Conservation (phyloP, 2,113 vertebrate genomes). For the Cyanoramphus novaezelandiae region DNA sequence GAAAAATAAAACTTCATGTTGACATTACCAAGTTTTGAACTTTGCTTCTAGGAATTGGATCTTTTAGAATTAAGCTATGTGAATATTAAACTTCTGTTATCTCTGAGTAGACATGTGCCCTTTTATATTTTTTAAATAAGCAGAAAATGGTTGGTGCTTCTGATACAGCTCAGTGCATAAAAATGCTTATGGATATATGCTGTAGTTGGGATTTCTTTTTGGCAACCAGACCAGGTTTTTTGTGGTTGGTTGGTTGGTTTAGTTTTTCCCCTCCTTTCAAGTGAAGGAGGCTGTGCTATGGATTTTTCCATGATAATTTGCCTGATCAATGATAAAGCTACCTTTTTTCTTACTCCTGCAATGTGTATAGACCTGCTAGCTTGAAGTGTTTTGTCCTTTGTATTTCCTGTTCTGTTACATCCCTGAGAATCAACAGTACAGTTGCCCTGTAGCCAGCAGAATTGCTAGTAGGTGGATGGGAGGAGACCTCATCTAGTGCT, state of each 20-base stretch:
- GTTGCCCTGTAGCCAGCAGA: background rate
- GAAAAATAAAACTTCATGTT: conserved; percentile 22
- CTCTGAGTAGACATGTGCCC: background rate
- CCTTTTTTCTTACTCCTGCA: background rate
- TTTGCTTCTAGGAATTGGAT: background rate
- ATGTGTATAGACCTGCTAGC: background rate
- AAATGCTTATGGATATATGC: background rate
- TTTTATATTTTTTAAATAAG: conserved; percentile 16
- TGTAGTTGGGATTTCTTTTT: background rate
- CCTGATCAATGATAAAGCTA: background rate
- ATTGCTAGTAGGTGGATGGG: background rate
- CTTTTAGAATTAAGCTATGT: background rate
- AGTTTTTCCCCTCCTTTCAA: background rate
- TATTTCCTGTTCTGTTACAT: background rate
- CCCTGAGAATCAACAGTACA: background rate
- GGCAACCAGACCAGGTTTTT: background rate
- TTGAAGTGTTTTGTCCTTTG: background rate
- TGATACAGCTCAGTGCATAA: background rate
- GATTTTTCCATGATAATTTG: background rate
- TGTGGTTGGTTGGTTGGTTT: background rate
- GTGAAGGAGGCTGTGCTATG: background rate
- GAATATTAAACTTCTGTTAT: background rate
- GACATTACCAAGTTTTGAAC: conserved; percentile 31
- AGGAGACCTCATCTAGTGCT: background rate
- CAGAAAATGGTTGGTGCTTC: background rate